Percentiles rank a stretch among this genome's conserved stretches.
phyloP scores from a whole-genome alignment of 1,140 invertebrate species.

The Bombus ignitus region DNA sequence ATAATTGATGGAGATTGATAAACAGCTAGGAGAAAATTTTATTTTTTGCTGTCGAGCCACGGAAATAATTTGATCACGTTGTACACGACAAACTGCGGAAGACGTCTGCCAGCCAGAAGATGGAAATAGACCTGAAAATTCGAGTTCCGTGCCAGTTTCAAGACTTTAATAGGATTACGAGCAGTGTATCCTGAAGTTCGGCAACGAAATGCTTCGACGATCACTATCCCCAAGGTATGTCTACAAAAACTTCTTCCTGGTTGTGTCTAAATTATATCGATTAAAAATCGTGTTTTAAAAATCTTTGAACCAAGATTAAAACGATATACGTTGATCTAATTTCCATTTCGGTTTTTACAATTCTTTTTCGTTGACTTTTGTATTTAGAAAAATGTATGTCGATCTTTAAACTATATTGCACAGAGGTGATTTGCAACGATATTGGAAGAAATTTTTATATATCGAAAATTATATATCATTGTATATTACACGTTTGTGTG shows the following conservation, averaged over 20 bases:
- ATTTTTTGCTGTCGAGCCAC: slow-evolving; percentile 7
- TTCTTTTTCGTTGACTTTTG: background rate
- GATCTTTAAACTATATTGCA: background rate
- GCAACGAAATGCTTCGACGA: slow-evolving; percentile 41
- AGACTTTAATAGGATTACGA: slow-evolving; percentile 68
- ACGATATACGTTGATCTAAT: no score
- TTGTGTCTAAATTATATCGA: slow-evolving; percentile 33
- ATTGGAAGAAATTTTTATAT: background rate
- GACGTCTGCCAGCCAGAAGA: slow-evolving; percentile 27
- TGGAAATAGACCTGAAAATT: slow-evolving; percentile 50
- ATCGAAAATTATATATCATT: background rate
- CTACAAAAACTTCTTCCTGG: background rate
- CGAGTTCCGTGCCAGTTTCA: slow-evolving; percentile 57
- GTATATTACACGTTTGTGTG: background rate
- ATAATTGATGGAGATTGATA: background rate
- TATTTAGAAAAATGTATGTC: no score
- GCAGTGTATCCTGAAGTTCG: slow-evolving; percentile 37
- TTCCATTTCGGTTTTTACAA: no score
- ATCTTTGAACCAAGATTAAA: no score
- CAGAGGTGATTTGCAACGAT: background rate
- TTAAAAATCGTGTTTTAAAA: slow-evolving; percentile 5
- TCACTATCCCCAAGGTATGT: slow-evolving; percentile 17
- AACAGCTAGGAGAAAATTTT: background rate
- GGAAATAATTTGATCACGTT: slow-evolving; percentile 33
- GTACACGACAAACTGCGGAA: slow-evolving; percentile 23